Evolutionary conservation across 2,113 vertebrate genomes (phyloP), one percentile per base, ranked within the genome.

Genomic region (Xyliphius kryptos): DNA sequence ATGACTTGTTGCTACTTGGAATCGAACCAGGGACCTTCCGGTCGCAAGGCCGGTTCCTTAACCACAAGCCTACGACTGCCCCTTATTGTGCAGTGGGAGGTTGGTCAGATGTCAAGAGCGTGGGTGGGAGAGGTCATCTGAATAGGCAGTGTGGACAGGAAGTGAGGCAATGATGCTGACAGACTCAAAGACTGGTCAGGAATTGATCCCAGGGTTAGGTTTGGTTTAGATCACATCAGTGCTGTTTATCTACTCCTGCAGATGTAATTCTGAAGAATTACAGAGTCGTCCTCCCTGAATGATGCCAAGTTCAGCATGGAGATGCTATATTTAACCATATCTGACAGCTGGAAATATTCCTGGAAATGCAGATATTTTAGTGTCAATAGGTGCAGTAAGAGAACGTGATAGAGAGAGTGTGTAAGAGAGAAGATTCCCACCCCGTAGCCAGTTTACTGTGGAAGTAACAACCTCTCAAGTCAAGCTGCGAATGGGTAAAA

Each of bases 131-230:
- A 66, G 51, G 44, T 56, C 19, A 3, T 32, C n/a, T 14, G 26
- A 16, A 63, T 66, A 57, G 69, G 63, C 57, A 13, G 51, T 46
- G 44, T 46, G 66, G 69, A 71, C 69, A 66, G 58, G 43, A 63
- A 68, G 56, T 55, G 56, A 60, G 3, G 22, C 44, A 51, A 49
- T 54, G 49, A 44, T 60, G 56, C 55, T 58, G 61, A 52, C 52
- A 54, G 14, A 5, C 70, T 72, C 21, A 15, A 16, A 64, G 7
- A 54, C 11, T 43, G 15, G 49, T 48, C 66, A 63, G 52, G 37
- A 68, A 72, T 68, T 56, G 66, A 68, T 63, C 53, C 12, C 20
- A 15, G 46, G 52, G 49, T 72, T 56, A 55, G 67, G 55, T 67
- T 59, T 32, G 47, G 54, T 56, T 56, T 59, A 50, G 51, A 63